phyloP scores from a whole-genome alignment of 2,888 invertebrate species.

The Charanyca ferruginea region DNA sequence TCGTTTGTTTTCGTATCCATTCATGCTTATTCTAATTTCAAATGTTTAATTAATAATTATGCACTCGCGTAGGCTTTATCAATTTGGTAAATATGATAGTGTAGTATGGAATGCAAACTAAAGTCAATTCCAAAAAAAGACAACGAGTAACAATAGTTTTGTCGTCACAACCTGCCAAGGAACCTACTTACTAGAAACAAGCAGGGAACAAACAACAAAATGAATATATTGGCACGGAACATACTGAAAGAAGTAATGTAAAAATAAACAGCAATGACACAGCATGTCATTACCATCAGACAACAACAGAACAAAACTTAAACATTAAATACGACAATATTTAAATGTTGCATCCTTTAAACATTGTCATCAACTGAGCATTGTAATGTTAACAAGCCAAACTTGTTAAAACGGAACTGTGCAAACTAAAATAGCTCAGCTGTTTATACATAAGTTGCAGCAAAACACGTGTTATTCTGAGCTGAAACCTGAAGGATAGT shows the following conservation, averaged over 20 bases:
- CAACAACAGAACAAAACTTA: slow-evolving; percentile 1
- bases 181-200: too few species aligned
- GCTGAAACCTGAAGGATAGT: slow-evolving; percentile 61
- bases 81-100: too few species aligned
- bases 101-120: too few species aligned
- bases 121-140: neutral
- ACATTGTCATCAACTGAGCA: slow-evolving; percentile 38
- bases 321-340: slow-evolving; percentile 17
- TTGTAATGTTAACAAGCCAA: slow-evolving; percentile 47
- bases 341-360: slow-evolving; percentile 18
- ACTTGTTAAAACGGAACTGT: slow-evolving; percentile 52
- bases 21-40: slow-evolving; percentile 31
- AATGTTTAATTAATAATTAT: neutral
- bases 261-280: neutral
- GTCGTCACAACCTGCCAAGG: too few species aligned
- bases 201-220: too few species aligned
- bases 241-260: neutral
- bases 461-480: slow-evolving; percentile 51
- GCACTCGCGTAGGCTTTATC: neutral
- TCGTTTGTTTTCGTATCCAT: slow-evolving; percentile 22
- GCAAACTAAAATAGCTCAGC: slow-evolving; percentile 54
- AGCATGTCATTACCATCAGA: slow-evolving; percentile 5
- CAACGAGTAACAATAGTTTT: neutral
- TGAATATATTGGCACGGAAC: too few species aligned
- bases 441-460: slow-evolving; percentile 45